These are phyloP conservation scores for Brenthis hecate DNA, from an alignment of 2,888 invertebrate genomes.

Conservation along the genomic window DNA sequence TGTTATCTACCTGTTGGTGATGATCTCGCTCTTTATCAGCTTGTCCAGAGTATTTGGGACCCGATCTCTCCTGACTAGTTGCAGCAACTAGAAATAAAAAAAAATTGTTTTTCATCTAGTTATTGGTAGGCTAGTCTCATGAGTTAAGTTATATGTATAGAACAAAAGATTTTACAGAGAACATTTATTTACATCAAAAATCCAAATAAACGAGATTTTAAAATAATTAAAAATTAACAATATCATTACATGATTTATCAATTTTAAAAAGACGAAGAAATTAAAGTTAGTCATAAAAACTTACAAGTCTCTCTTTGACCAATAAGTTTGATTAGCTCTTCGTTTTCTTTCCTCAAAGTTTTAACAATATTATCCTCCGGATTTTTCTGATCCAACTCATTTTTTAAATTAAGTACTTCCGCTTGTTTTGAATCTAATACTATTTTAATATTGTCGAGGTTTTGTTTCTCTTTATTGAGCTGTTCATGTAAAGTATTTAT, in stretches of 20 bases:
- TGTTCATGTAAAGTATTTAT: conserved; percentile 53
- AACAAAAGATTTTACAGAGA: not conserved
- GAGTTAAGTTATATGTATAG: not conserved
- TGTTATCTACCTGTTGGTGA: conserved; percentile 69
- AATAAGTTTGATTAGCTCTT: conserved; percentile 55
- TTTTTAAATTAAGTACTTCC: conserved; percentile 46
- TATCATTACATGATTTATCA: not conserved
- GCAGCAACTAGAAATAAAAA: conserved; percentile 54
- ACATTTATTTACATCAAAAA: not conserved
- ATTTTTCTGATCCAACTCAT: conserved; percentile 46
- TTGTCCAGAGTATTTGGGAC: conserved; percentile 49
- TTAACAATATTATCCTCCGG: conserved; percentile 47
- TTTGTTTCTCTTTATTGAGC: conserved; percentile 42
- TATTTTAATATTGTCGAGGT: conserved; percentile 47
- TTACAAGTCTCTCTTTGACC: conserved; percentile 63
- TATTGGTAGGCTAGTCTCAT: not conserved
- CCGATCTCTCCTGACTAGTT: conserved; percentile 53
- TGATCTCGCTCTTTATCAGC: conserved; percentile 52
- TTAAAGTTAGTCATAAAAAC: conserved; percentile 44
- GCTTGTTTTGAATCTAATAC: conserved; percentile 46
- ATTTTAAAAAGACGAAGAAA: not conserved
- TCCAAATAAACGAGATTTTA: not conserved
- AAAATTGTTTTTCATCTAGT: not conserved
- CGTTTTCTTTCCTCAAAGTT: conserved; percentile 58
- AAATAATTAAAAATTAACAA: not conserved